Base-by-base conservation (phyloP, 2,797 vertebrate genomes). In the Hippocampus kuda region DNA sequence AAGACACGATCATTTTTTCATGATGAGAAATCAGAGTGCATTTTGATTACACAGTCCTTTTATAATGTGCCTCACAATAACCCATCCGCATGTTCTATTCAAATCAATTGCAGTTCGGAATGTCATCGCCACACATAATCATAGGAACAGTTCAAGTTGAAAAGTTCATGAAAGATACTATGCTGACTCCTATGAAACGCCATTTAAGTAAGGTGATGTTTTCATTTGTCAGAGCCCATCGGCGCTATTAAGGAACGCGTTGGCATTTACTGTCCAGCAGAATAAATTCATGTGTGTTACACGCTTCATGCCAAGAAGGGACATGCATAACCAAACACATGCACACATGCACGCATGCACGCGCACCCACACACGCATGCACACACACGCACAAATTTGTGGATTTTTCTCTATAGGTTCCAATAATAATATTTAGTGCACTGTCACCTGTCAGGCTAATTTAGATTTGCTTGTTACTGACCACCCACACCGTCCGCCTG, bases 151-250 rank as follows among this genome's bases (percentile, higher is more conserved):
- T 82, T 82, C 77, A 72, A 60, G 65, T 76, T 80, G 57, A 79
- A 77, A 86, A 78, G 78, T 77, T 72, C 77, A 75, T 77, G 77
- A 81, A 85, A 82, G 77, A 67, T 65, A 77, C 79, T 75, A 6
- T 34, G 34, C 34, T 34, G 34, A 34, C 34, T 34, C 34, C 34
- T 34, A 84, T 86, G 82, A 83, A 87, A 87, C 81, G 83, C 79
- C 72, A 81, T 88, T 88, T 79, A 75, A 82, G 71, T 75, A 81
- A 84, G 78, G 87, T 84, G 79, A 72, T 75, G 70, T 82, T 87
- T 87, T 79, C 85, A 89, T 88, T 87, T 88, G 80, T 89, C 85
- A 85, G 73, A 77, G 75, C 67, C 72, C 88, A 88, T 87, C 88
- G 81, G 85, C 70, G 74, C 79, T 78, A 81, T 88, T 85, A 88